Evolutionary conservation across 2,113 vertebrate genomes (phyloP), one percentile per base, ranked within the genome.

Genomic region (Xenus cinereus): DNA sequence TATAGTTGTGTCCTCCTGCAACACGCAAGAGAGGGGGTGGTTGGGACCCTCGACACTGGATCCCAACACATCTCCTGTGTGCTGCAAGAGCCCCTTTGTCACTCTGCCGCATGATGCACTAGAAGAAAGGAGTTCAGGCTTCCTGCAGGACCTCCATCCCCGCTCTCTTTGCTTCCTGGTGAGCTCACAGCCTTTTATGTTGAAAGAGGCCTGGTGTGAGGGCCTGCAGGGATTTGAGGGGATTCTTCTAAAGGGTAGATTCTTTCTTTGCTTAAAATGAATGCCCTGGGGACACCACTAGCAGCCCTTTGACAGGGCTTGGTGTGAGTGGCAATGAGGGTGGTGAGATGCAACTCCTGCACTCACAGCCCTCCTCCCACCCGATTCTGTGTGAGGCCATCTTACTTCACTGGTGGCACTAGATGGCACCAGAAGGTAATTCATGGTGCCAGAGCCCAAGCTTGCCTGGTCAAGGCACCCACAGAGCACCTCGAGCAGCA

Each of bases 351-450:
- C 23, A 7, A 7, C 62, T 45, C 28, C 7, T 6, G 30, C 15
- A n/a, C 32, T 22, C 64, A 46, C 41, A 17, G 14, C 32, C 10
- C 64, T 16, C 32, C 64, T 67, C 43, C 43, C 32, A 9, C 43
- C 14, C 10, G 15, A 22, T 23, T 17, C 22, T 4, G 14, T 68
- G 37, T 13, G 8, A 51, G 67, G 23, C 53, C 46, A 56, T 24
- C 39, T 74, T 12, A 4, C 18, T 35, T 19, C 8, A 27, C 73
- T 66, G 45, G 16, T 74, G 41, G 35, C 78, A 72, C 50, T 60
- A 48, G 83, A 93, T 73, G 87, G 73, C 78, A 83, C 83, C 48
- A 79, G 87, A 64, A 51, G 51, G 50, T 59, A 79, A 64, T 12
- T 14, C 22, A 21, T 9, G 3, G 15, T 48, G 53, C 27, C 6